A percentile compares a stretch with the other conserved stretches of the same genome.
phyloP scores from a whole-genome alignment of 1,140 invertebrate genomes.

The Drosophila sp. region DNA sequence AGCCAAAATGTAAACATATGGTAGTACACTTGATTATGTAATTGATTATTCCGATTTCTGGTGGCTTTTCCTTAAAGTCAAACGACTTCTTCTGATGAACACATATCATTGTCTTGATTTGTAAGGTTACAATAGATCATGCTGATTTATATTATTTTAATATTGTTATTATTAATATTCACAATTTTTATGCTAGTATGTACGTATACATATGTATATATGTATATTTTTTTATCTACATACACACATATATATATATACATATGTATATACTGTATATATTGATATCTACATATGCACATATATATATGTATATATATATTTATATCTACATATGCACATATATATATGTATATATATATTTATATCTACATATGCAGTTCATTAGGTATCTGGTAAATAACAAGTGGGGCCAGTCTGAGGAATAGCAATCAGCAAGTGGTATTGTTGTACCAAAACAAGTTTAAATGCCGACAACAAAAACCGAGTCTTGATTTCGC shows the following conservation, averaged over 20 bases:
- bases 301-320: background rate
- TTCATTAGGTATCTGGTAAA: slow-evolving; percentile 31
- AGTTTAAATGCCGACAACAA: slow-evolving; percentile 56
- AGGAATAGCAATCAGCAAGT: slow-evolving; percentile 55
- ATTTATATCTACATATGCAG: background rate
- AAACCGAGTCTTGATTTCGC: slow-evolving; percentile 16
- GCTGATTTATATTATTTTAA: background rate
- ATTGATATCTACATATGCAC: background rate
- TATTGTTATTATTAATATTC: slow-evolving; percentile 36
- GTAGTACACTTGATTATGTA: no score
- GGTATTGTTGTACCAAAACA: slow-evolving; percentile 43
- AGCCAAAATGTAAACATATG: background rate
- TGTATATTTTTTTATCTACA: background rate
- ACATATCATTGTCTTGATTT: slow-evolving; percentile 1
- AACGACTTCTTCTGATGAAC: background rate
- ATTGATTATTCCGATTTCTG: slow-evolving; percentile 3
- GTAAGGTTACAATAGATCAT: background rate
- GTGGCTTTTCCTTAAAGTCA: slow-evolving; percentile 14
- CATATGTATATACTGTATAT: background rate
- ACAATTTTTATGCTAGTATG: slow-evolving; percentile 38
- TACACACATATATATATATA: no score
- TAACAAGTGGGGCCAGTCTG: slow-evolving; percentile 59
- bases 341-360: background rate
- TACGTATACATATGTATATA: background rate
- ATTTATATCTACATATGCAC: background rate